phyloP scores from a whole-genome alignment of 2,797 vertebrate genomes.

The Acestrorhynchus altus region DNA sequence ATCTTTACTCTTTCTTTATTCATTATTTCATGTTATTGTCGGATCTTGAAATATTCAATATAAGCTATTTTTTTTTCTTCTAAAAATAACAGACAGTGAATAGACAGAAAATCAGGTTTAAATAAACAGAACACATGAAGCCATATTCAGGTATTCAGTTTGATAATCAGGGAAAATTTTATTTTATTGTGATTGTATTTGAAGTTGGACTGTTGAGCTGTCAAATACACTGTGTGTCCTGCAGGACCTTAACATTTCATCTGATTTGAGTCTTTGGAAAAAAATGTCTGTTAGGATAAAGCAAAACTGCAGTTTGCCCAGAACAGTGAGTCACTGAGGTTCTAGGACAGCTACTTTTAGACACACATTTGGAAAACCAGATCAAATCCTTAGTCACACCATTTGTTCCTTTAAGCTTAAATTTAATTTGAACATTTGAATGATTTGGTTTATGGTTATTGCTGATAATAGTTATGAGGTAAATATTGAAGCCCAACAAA shows the following conservation, averaged over 20 bases:
- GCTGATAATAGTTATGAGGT: conserved; percentile 37
- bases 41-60: too few relatives aligned
- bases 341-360: not conserved
- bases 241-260: not conserved
- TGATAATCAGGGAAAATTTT: not conserved
- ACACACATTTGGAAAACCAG: not conserved
- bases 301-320: not conserved
- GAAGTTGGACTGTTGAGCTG: not conserved
- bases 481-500: too few relatives aligned
- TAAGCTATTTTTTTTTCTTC: too few relatives aligned
- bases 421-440: not conserved
- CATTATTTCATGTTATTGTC: too few relatives aligned
- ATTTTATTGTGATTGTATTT: not conserved
- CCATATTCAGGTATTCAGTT: too few relatives aligned
- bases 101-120: too few relatives aligned
- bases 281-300: not conserved
- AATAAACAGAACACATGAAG: too few relatives aligned
- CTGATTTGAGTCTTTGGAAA: not conserved
- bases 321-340: not conserved
- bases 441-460: not conserved
- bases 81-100: too few relatives aligned
- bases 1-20: too few relatives aligned
- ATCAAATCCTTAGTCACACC: not conserved
- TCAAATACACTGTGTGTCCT: too few relatives aligned
- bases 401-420: not conserved